A percentile compares a stretch with the other conserved stretches of the same genome.
phyloP scores from a whole-genome alignment of 2,888 invertebrate genomes.

The Sarcophaga carnaria region DNA sequence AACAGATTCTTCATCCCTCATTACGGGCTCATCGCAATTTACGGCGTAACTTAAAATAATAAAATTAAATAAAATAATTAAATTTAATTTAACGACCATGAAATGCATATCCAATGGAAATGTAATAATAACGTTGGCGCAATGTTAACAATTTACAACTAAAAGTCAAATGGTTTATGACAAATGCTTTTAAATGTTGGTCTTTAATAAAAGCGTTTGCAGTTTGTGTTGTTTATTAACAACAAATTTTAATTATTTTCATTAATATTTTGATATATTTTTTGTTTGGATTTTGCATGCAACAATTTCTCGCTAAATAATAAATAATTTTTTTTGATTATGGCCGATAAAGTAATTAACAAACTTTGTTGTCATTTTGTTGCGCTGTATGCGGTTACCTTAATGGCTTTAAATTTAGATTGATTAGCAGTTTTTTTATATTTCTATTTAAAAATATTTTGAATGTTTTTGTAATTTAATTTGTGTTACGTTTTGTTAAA shows the following conservation, averaged over 20 bases:
- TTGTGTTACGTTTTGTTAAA: no score
- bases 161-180: slow-evolving; percentile 1
- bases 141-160: slow-evolving; percentile 2
- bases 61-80: slow-evolving; percentile 11
- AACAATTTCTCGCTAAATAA: neutral
- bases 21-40: slow-evolving; percentile 40
- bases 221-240: neutral
- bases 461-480: no score
- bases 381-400: neutral
- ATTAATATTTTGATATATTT: slow-evolving; percentile 2
- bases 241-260: neutral
- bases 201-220: neutral
- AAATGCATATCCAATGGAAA: slow-evolving; percentile 19
- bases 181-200: slow-evolving; percentile 15
- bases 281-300: neutral
- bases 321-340: neutral
- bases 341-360: neutral
- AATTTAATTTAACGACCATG: slow-evolving; percentile 11
- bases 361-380: neutral
- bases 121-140: neutral
- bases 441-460: no score
- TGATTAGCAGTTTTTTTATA: neutral
- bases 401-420: neutral
- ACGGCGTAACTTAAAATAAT: neutral
- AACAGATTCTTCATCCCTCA: slow-evolving; percentile 45